Percentiles rank a stretch among this genome's conserved stretches.
These are phyloP conservation scores for Xiphophorus couchianus DNA, from an alignment of 2,113 vertebrate species.

Conservation along the genomic window DNA sequence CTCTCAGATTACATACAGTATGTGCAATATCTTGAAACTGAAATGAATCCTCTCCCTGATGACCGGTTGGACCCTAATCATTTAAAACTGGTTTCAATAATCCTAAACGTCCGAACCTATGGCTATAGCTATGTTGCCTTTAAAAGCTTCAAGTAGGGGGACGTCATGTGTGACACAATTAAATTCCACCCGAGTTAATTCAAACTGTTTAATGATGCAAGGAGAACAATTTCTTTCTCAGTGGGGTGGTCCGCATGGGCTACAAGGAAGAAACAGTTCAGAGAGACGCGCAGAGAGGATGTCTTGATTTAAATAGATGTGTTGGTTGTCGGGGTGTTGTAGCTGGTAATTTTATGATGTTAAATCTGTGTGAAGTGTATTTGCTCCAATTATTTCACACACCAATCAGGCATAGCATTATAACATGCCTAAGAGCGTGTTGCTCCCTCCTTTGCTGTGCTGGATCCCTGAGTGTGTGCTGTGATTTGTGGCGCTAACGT, in stretches of 20 bases:
- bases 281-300: slow-evolving; percentile 41
- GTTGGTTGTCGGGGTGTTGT: slow-evolving; percentile 30
- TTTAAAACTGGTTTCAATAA: slow-evolving; percentile 72
- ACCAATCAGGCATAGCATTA: neutral
- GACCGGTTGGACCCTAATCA: slow-evolving; percentile 42
- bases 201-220: slow-evolving; percentile 80
- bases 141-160: slow-evolving; percentile 65
- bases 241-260: slow-evolving; percentile 61
- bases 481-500: neutral
- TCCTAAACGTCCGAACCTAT: slow-evolving; percentile 52
- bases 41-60: slow-evolving; percentile 40
- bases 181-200: slow-evolving; percentile 77
- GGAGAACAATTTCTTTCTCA: slow-evolving; percentile 71
- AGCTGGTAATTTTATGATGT: slow-evolving; percentile 27
- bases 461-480: neutral
- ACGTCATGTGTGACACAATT: slow-evolving; percentile 78
- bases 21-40: slow-evolving; percentile 25
- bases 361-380: neutral
- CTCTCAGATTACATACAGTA: slow-evolving; percentile 15
- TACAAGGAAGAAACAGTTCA: slow-evolving; percentile 55
- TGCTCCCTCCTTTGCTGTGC: no score
- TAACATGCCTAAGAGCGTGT: neutral
- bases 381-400: neutral
- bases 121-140: slow-evolving; percentile 60
- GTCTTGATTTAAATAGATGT: slow-evolving; percentile 43